phyloP scores from a whole-genome alignment of 1,140 invertebrate genomes.

The Phenacoccus solenopsis region DNA sequence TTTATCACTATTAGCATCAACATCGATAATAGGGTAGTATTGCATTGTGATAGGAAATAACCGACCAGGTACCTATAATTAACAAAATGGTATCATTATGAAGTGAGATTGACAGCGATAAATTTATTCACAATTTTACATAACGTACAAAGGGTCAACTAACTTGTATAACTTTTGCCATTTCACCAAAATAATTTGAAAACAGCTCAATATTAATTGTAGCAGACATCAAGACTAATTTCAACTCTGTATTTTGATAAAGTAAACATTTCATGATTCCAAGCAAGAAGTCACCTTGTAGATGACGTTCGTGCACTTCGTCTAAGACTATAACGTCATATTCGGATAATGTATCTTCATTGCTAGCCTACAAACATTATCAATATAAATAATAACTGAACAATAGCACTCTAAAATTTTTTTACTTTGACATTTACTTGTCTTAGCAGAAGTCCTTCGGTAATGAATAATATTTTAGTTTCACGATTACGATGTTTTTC shows the following conservation, averaged over 20 bases:
- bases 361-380: conserved; percentile 34
- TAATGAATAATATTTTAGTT: conserved; percentile 90
- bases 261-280: conserved; percentile 84
- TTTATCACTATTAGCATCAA: conserved; percentile 52
- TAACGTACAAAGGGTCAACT: conserved; percentile 17
- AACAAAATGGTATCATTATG: not conserved
- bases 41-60: conserved; percentile 82
- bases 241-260: conserved; percentile 63
- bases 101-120: not conserved
- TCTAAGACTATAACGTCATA: conserved; percentile 86
- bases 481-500: conserved; percentile 79
- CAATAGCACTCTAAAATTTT: not conserved
- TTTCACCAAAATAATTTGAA: conserved; percentile 70
- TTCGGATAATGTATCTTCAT: conserved; percentile 41
- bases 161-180: conserved; percentile 68
- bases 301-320: conserved; percentile 91
- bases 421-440: conserved; percentile 44
- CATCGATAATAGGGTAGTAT: conserved; percentile 67
- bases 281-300: conserved; percentile 89
- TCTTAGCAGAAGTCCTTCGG: conserved; percentile 84
- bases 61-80: conserved; percentile 80
- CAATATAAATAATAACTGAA: not conserved
- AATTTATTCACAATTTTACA: not conserved
- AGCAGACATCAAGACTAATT: conserved; percentile 95
- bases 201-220: conserved; percentile 96